Conservation (phyloP, 2,797 vertebrate species). For the Meriones psammophilus region DNA sequence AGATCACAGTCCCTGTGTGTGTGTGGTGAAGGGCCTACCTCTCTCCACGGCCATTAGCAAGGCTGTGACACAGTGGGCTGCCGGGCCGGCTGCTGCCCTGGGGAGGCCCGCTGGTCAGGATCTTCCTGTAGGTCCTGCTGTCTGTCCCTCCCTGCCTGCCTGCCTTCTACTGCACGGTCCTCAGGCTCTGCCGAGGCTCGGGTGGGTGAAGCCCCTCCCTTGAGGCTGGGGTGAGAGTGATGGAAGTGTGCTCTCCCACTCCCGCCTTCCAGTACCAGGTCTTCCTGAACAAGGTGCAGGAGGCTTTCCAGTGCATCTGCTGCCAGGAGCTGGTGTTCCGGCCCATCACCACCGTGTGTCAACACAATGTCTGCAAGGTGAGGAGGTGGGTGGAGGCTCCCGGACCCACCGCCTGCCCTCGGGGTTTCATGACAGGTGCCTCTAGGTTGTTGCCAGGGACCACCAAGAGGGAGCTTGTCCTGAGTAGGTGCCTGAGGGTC, state of each 20-base stretch:
- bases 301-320: conserved; percentile 97
- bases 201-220: not conserved
- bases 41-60: not conserved
- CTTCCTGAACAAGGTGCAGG: conserved; percentile 96
- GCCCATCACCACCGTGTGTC: conserved; percentile 96
- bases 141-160: no score
- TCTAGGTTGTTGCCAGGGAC: not conserved
- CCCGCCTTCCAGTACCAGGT: conserved; percentile 87
- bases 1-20: not conserved
- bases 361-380: conserved; percentile 98
- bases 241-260: not conserved
- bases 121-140: not conserved
- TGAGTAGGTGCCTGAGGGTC: not conserved
- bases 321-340: conserved; percentile 98
- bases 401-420: not conserved
- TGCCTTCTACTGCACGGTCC: not conserved
- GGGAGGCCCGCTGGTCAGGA: not conserved
- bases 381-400: conserved; percentile 47
- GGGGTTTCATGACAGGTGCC: not conserved
- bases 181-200: not conserved
- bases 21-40: not conserved
- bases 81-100: not conserved
- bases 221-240: not conserved
- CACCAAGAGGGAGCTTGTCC: not conserved
- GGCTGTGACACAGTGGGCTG: not conserved